These are phyloP conservation scores for Hippocampus comes DNA, from an alignment of 2,113 vertebrate species.

Conservation along the genomic window DNA sequence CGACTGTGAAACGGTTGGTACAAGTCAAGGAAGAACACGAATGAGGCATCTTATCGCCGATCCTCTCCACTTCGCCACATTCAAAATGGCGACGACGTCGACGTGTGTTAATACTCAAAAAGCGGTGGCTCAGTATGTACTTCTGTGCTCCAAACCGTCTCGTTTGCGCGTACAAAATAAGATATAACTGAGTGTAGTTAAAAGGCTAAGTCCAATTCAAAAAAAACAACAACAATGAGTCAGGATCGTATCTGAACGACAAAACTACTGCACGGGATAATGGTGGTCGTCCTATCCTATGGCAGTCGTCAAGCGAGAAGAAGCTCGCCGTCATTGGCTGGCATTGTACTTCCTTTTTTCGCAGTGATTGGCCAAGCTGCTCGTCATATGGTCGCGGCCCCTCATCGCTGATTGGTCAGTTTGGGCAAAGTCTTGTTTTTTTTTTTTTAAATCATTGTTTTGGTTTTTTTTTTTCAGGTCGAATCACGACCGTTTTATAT, in stretches of 20 bases:
- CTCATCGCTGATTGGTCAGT: neutral
- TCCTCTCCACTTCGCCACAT: neutral
- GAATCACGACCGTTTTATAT: neutral
- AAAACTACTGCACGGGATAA: neutral
- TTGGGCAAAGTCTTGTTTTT: neutral
- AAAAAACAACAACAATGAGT: neutral
- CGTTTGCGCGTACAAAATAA: neutral
- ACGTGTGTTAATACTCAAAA: neutral
- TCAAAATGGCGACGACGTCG: neutral
- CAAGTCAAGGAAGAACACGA: conserved; percentile 23
- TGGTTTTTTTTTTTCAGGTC: neutral
- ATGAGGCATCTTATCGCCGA: conserved; percentile 22
- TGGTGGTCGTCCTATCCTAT: neutral
- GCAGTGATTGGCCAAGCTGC: neutral
- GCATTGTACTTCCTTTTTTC: neutral
- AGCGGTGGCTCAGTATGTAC: neutral
- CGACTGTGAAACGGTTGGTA: conserved; percentile 6
- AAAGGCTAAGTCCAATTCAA: neutral
- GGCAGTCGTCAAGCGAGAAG: neutral
- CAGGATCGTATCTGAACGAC: neutral
- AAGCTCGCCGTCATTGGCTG: neutral
- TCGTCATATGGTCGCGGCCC: neutral
- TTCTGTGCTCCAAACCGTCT: neutral
- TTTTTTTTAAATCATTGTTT: too few species aligned
- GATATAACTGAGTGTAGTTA: neutral